Percentiles rank a stretch among this genome's conserved stretches.
These are phyloP conservation scores for Dendrocopos noguchii DNA, from an alignment of 2,113 vertebrate species.

Conservation along the genomic window DNA sequence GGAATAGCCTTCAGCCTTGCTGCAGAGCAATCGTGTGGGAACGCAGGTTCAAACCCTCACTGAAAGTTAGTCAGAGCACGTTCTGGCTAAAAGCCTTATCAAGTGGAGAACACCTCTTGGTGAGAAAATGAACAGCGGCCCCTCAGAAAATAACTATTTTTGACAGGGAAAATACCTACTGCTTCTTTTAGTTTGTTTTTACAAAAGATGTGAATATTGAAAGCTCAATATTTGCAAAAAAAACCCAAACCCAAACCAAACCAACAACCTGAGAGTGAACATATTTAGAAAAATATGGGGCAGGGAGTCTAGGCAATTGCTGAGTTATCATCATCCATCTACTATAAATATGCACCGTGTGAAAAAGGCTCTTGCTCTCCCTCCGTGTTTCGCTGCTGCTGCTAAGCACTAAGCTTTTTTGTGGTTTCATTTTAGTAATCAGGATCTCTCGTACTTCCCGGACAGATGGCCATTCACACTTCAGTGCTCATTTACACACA, in stretches of 20 bases:
- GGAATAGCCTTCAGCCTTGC: not conserved
- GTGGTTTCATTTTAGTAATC: slow-evolving; percentile 55
- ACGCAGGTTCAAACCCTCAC: not conserved
- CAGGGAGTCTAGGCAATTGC: slow-evolving; percentile 40
- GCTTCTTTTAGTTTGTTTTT: not conserved
- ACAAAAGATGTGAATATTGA: slow-evolving; percentile 6
- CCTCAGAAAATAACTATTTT: not conserved
- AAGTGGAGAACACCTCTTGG: not conserved
- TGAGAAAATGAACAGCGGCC: not conserved
- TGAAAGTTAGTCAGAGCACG: not conserved
- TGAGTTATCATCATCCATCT: slow-evolving; percentile 51
- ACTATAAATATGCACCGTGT: slow-evolving; percentile 46
- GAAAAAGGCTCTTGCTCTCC: not conserved
- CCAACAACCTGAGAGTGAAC: not conserved
- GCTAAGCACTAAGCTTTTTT: slow-evolving; percentile 3
- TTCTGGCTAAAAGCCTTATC: not conserved
- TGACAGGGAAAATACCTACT: not conserved
- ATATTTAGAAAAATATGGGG: slow-evolving; percentile 44
- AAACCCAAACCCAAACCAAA: not conserved
- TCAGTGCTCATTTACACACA: slow-evolving; percentile 70
- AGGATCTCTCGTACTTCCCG: slow-evolving; percentile 55
- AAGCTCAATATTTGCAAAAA: slow-evolving; percentile 1
- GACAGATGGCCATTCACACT: slow-evolving; percentile 78
- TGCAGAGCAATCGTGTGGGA: not conserved
- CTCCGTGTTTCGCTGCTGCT: slow-evolving; percentile 7